Evolutionary conservation across 1,140 invertebrate species (phyloP).

Genomic region (Drosophila guanche): DNA sequence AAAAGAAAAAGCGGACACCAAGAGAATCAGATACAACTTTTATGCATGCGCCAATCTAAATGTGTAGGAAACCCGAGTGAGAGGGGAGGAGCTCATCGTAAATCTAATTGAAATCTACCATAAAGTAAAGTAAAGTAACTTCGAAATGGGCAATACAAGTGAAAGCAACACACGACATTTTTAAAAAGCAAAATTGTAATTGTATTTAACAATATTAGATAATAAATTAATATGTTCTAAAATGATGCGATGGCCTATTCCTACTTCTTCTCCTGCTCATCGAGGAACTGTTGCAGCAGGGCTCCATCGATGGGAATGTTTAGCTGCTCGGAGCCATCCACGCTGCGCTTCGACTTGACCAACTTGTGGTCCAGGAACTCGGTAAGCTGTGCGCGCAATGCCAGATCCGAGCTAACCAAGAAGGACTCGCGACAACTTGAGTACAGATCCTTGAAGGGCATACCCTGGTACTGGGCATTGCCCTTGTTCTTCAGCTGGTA

Average conservation of each 20-base stretch:
- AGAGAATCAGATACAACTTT: slow-evolving; percentile 50
- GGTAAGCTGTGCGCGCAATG: slow-evolving; percentile 93
- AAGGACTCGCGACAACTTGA: slow-evolving; percentile 92
- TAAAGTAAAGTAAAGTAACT: slow-evolving; percentile 28
- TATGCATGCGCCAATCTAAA: slow-evolving; percentile 79
- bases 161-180: slow-evolving; percentile 51
- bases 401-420: slow-evolving; percentile 94
- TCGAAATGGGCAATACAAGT: slow-evolving; percentile 37
- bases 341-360: slow-evolving; percentile 90
- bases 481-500: slow-evolving; percentile 91
- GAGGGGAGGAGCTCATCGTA: slow-evolving; percentile 15
- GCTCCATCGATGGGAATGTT: slow-evolving; percentile 90
- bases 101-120: slow-evolving; percentile 14
- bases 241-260: slow-evolving; percentile 16
- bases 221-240: slow-evolving; percentile 83
- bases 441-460: slow-evolving; percentile 94
- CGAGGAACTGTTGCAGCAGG: slow-evolving; percentile 91
- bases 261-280: slow-evolving; percentile 84
- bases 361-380: slow-evolving; percentile 98
- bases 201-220: slow-evolving; percentile 80
- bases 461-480: slow-evolving; percentile 89
- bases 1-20: slow-evolving; percentile 24
- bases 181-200: slow-evolving; percentile 72
- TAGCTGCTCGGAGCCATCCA: slow-evolving; percentile 92
- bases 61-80: slow-evolving; percentile 66